A percentile compares a stretch with the other conserved stretches of the same genome.
Evolutionary conservation across 1,140 invertebrate species (phyloP).

Genomic region (Trichonephila clavipes): DNA sequence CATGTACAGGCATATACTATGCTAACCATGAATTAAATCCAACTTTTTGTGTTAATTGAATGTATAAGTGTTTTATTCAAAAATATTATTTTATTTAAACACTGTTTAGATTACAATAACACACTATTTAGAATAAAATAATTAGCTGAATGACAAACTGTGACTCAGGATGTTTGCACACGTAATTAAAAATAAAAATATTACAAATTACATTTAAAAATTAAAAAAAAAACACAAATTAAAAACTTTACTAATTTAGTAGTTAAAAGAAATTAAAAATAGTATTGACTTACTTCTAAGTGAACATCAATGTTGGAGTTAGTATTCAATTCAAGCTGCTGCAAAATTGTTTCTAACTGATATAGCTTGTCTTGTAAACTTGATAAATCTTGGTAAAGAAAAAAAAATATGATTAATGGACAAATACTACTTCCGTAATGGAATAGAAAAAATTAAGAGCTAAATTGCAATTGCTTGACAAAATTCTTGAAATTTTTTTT

Average conservation of each 20-base stretch:
- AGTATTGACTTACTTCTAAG: conserved; percentile 64
- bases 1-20: no score
- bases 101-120: no score
- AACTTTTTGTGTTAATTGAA: no score
- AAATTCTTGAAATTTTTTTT: no score
- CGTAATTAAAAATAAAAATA: neutral
- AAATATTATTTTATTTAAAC: no score
- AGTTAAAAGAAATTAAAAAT: neutral
- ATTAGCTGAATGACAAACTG: no score
- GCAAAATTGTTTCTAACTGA: conserved; percentile 84
- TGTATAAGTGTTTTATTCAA: no score
- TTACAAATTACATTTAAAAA: neutral
- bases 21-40: no score
- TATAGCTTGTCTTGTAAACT: conserved; percentile 85
- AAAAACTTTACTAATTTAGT: no score
- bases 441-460: neutral
- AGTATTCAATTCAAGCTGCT: conserved; percentile 81
- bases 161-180: no score
- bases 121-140: no score
- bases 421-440: neutral
- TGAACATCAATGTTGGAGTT: conserved; percentile 55
- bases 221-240: neutral
- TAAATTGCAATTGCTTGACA: no score
- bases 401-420: neutral
- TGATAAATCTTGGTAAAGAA: conserved; percentile 80